Evolutionary conservation across 2,113 vertebrate species (phyloP), one percentile per base, ranked within the genome.

Genomic region (Ammodramus savannarum): DNA sequence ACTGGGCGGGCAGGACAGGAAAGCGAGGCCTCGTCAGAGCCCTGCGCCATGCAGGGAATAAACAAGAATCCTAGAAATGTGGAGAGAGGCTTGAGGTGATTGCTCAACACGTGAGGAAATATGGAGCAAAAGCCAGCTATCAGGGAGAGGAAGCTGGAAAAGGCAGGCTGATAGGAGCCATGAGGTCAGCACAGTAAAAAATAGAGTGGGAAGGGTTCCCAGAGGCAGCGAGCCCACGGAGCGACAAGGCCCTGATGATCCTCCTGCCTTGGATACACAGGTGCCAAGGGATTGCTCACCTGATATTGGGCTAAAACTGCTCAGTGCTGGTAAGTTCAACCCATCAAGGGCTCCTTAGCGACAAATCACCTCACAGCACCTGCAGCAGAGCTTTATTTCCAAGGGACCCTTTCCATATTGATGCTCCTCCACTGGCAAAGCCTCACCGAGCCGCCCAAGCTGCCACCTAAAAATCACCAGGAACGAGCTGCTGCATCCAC

Each of bases 1-100:
- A 95, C 93, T 72, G 43, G 48, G 26, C 48, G 79, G 78, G 79
- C 89, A 80, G 78, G 39, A 88, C 93, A 95, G 91, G 95, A 97
- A 96, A 77, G 72, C 85, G 71, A n/a, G 13, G 55, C 78, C n/a
- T 13, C 1, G 1, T 58, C 95, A 84, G 84, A 95, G 55, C 76
- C 67, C 15, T 11, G 10, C 0, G 0, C 57, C 13, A 1, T 0
- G 1, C 13, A 1, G 20, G 55, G 84, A 79, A 86, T 81, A 95
- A 97, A 88, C 82, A 92, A 95, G 76, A 93, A 96, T 93, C 92
- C 85, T 88, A 94, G 85, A 95, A 94, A 95, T 91, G 95, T 52
- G 62, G 71, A 87, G 74, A 85, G 78, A 90, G 63, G 67, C 88
- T 96, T 89, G 86, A 92, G 96, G 95, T 97, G 94, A 76, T 96